A percentile compares a stretch with the other conserved stretches of the same genome.
Conservation (phyloP, 1,140 invertebrate genomes). For the Melitaea cinxia region DNA sequence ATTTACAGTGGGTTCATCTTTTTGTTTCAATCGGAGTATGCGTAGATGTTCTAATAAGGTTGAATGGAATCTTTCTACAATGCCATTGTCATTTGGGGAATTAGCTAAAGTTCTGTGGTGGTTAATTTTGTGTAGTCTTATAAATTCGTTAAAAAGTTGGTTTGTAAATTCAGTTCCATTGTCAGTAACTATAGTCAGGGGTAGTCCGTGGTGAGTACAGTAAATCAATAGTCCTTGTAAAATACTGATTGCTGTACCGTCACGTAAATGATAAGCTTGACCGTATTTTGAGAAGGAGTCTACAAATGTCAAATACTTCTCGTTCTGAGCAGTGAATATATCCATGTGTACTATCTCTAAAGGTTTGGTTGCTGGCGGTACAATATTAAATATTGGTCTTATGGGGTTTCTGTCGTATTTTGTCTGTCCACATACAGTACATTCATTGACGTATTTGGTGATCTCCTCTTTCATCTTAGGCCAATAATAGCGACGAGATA, state of each 20-base stretch:
- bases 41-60: conserved; percentile 41
- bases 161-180: conserved; percentile 24
- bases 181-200: conserved; percentile 29
- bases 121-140: conserved; percentile 32
- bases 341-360: conserved; percentile 13
- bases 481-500: conserved; percentile 25
- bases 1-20: conserved; percentile 27
- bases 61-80: conserved; percentile 39
- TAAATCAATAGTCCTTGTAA: conserved; percentile 32
- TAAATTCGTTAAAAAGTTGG: not conserved
- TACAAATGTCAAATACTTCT: conserved; percentile 21
- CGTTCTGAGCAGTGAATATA: conserved; percentile 4
- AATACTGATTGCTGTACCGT: conserved; percentile 34
- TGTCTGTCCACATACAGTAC: not conserved
- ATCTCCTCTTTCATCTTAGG: conserved; percentile 32
- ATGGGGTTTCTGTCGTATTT: conserved; percentile 11
- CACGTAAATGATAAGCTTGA: conserved; percentile 35
- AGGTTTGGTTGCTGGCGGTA: conserved; percentile 7
- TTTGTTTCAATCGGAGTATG: conserved; percentile 35
- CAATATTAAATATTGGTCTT: conserved; percentile 14
- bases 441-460: conserved; percentile 20
- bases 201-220: conserved; percentile 31
- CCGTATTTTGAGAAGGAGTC: conserved; percentile 26
- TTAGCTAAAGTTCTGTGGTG: conserved; percentile 34
- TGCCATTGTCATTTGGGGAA: conserved; percentile 33